Base-by-base conservation (phyloP, 2,888 invertebrate species). In the Orgyia antiqua region DNA sequence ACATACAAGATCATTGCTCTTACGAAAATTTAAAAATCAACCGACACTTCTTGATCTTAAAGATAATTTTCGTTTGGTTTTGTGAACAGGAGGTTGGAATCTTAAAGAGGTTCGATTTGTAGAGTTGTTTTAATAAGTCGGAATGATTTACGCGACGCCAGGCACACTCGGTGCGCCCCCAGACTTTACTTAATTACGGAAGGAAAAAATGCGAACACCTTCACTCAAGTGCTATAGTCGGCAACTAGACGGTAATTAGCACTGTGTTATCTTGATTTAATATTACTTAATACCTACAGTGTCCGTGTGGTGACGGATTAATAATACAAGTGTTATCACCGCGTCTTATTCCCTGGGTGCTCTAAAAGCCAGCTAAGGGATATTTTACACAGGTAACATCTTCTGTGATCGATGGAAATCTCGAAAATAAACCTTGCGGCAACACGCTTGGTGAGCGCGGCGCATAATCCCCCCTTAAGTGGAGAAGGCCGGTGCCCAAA, bases 81-180 rank as follows among this genome's bases (percentile, higher is more conserved):
- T 9, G 2, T 2, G 24, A 45, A 21, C 51, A 58, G 54, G 51
- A 72, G 65, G 62, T 68, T 54, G 55, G 60, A 58, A 63, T 68
- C 76, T 73, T 74, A 68, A 75, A 65, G 66, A 72, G 67, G 68
- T 80, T 78, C 72, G 80, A 80, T 79, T 78, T 72, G 67, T 63
- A 61, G 65, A 62, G 64, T 77, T 77, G 72, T 79, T 83, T 83
- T 83, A 84, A 84, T 83, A 83, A 83, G 78, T 68, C 64, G 51
- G 64, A 62, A 78, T 83, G 83, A 84, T 83, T 84, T 83, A 84
- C 83, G 77, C 68, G 64, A 60, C 63, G 82, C 76, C 83, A 83
- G 45, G 56, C 54, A 58, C 83, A 83, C 66, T 62, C 65, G 83
- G 78, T 47, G 68, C 62, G 39, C 64, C 68, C 66, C 39, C 44